Base-by-base conservation (phyloP, 2,113 vertebrate species). In the Pycnonotus jocosus region DNA sequence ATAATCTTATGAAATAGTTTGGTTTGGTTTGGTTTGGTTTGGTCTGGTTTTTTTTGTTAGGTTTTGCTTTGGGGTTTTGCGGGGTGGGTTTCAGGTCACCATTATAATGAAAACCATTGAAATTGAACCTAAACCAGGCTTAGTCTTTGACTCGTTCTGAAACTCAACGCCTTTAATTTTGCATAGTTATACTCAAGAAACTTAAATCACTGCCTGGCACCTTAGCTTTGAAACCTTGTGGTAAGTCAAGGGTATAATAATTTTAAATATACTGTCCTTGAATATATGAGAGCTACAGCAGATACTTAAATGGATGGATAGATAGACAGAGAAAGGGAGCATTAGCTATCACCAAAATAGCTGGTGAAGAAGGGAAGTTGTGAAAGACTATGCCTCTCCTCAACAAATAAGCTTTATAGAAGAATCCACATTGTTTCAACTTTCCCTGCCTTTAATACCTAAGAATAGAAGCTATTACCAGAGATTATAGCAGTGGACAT, bases 21-120 rank as follows among this genome's bases (percentile, higher is more conserved):
- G 0, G 4, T 3, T 27, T 22, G 9, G 15, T 47, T 23, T n/a
- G 21, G 19, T 38, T n/a, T 57, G 54, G 4, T 44, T 37, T 23
- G 1, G 5, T 30, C 73, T 11, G 0, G 4, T 3, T 27, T 22
- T 9, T 15, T 47, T 23, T n/a, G 21, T 44, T 37, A 19, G 1
- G 5, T 30, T 81, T 11, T 38, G 25, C 7, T 53, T 42, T 25
- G 16, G 15, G 5, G 18, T 37, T 48, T 65, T 42, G 21, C 23
- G 48, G 6, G 2, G 11, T 65, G 19, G 6, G 7, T 65, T 64
- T 11, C 30, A 86, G n/a, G 27, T 15, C 20, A 20, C 10, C 21
- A 5, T 84, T 87, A 66, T 61, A 71, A 33, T 23, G 16, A 71
- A 88, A 76, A 48, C 17, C 20, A 19, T 19, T 74, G 33, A 66